Base-by-base conservation (phyloP, 2,797 vertebrate genomes). In the Astyanax mexicanus region DNA sequence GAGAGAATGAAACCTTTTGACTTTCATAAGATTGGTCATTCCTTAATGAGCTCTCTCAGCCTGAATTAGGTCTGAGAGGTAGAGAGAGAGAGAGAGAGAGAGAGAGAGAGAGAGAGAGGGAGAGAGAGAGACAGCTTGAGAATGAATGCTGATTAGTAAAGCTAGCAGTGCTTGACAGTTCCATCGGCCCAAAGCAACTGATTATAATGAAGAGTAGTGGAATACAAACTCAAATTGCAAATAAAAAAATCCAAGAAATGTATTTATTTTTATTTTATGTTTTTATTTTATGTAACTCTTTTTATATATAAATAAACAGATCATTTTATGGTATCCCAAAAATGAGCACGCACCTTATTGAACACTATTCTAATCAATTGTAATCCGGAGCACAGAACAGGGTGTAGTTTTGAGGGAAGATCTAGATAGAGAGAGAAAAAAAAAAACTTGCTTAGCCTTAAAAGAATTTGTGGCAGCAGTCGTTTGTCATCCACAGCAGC, bases 21-120 rank as follows among this genome's bases (percentile, higher is more conserved):
- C 52, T 55, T 55, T 55, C 52, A 58, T 58, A 35, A 35, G 54
- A 27, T 32, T 55, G 52, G 25, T 55, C 19, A 51, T 55, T 27
- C 25, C 11, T 55, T 55, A 27, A 25, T 27, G 23, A 27, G 52
- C 52, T 55, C 52, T 52, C 11, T 44, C 51, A 54, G 23, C 1
- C 23, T 29, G 27, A 55, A 15, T 55, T 13, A 29, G 13, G 3
- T 12, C 11, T 13, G 15, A 21, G 15, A 21, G 47, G 25, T 44
- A 40, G 58, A 40, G 21, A 32, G 47, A 54, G 6, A 7, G 65
- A 32, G 45, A 71, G 29, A 52, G 38, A 9, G 60, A 25, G 21
- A 38, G 57, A 27, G 52, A 55, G 15, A 21, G 47, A 25, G 44
- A 40, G 58, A 40, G 21, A 32, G 47, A 54, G 6, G 7, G 65